Conservation (phyloP, 2,113 vertebrate genomes). For the Dermatemys mawii region DNA sequence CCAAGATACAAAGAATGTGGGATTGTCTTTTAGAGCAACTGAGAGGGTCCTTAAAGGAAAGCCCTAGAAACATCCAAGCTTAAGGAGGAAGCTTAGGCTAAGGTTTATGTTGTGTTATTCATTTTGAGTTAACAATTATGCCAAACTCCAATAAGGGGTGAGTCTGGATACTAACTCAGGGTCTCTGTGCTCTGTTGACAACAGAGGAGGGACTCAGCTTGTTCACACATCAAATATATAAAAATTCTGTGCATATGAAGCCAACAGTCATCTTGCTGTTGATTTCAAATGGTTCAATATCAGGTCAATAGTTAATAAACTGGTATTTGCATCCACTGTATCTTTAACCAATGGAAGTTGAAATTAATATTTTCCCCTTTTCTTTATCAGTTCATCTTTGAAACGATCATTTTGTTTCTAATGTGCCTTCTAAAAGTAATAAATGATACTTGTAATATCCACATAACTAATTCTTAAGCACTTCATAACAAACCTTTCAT, state of each 20-base stretch:
- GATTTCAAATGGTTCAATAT: neutral
- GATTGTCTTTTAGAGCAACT: neutral
- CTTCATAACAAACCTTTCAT: neutral
- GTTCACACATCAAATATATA: neutral
- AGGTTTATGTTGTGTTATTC: neutral
- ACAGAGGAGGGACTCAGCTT: neutral
- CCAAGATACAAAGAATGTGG: neutral
- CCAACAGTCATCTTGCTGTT: neutral
- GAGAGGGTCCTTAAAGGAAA: conserved; percentile 1
- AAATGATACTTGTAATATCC: neutral
- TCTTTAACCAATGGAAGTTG: neutral
- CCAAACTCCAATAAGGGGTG: neutral
- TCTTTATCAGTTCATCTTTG: neutral
- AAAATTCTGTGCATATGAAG: neutral
- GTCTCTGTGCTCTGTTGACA: neutral
- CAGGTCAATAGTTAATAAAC: neutral
- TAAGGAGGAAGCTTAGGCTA: neutral
- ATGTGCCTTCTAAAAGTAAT: neutral
- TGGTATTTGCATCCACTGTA: neutral
- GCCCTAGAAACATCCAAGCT: neutral
- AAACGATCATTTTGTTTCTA: neutral
- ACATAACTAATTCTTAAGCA: neutral
- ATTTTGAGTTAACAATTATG: neutral
- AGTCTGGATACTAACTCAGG: neutral
- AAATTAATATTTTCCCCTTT: neutral